Base-by-base conservation (phyloP, 2,888 invertebrate genomes). In the Xestia ashworthii region DNA sequence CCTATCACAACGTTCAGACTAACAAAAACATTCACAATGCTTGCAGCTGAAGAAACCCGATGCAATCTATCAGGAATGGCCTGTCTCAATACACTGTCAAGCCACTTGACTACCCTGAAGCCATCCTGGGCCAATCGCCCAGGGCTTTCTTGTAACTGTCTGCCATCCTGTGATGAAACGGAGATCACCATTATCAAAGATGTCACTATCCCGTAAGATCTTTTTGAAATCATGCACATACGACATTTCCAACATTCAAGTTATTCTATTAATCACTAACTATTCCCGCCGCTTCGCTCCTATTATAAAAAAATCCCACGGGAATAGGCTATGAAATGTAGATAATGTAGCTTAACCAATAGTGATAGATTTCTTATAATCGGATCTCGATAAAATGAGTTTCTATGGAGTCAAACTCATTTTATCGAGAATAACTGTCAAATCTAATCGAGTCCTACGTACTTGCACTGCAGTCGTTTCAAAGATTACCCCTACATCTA, bases 121-220 rank as follows among this genome's bases (percentile, higher is more conserved):
- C 97, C 98, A 0, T 93, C 95, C 16, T 98, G 98, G 98, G 97
- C 98, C 0, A 87, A 86, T 16, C 96, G 97, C 1, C 97, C 97
- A 0, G 98, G 98, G 0, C 93, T 98, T 25, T 95, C 97, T 2
- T 98, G 98, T 86, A 96, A 97, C 89, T 98, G 98, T 87, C 91
- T 98, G 75, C 98, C 98, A 0, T 98, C 98, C 22, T 98, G 98
- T 90, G 97, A 97, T 0, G 98, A 98, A 92, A 97, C 97, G 14
- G 98, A 98, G 87, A 97, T 98, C 77, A 97, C 97, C 8, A 95
- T 97, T 25, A 97, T 98, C 71, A 97, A 97, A 87, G 97, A 97
- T 81, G 94, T 95, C n/a, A 93, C 94, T 83, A 91, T 86, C 6
- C 82, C 88, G 95, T 95, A 85, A 92, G 79, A 74, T 25, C 11